These are phyloP conservation scores for Eurystomus gularis DNA, from an alignment of 2,113 vertebrate species.

Conservation along the genomic window DNA sequence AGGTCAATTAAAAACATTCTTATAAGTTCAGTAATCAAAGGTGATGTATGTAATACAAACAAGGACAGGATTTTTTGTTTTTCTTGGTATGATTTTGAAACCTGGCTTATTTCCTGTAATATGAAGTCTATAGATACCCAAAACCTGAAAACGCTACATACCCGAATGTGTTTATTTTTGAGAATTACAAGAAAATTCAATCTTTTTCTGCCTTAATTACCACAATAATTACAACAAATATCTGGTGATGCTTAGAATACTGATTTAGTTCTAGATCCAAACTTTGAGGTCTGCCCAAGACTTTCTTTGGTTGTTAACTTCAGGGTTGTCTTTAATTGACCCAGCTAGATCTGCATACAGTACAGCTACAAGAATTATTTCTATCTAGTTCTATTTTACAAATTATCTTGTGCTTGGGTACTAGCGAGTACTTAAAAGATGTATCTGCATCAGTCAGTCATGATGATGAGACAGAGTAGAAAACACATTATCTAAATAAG, in stretches of 20 bases:
- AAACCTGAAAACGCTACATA: not conserved
- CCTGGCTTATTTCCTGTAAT: not conserved
- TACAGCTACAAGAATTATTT: not conserved
- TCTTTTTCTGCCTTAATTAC: not conserved
- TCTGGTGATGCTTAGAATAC: not conserved
- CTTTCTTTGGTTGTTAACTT: not conserved
- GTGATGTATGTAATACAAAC: not conserved
- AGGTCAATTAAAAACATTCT: not conserved
- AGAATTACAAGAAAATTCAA: not conserved
- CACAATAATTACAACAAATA: not conserved
- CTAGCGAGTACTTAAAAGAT: not conserved
- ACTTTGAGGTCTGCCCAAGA: not conserved
- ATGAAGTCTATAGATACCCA: not conserved
- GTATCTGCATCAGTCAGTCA: not conserved
- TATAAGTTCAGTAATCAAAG: not conserved
- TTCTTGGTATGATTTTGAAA: not conserved
- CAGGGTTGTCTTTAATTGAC: not conserved
- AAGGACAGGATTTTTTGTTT: not conserved
- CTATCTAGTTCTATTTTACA: not conserved
- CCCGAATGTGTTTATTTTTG: not conserved
- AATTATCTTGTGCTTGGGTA: not conserved
- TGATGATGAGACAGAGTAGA: not conserved
- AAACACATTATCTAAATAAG: not conserved
- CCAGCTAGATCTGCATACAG: not conserved
- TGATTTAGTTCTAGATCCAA: not conserved